Evolutionary conservation across 2,797 vertebrate genomes (phyloP).

Genomic region (Hyperoplus immaculatus): DNA sequence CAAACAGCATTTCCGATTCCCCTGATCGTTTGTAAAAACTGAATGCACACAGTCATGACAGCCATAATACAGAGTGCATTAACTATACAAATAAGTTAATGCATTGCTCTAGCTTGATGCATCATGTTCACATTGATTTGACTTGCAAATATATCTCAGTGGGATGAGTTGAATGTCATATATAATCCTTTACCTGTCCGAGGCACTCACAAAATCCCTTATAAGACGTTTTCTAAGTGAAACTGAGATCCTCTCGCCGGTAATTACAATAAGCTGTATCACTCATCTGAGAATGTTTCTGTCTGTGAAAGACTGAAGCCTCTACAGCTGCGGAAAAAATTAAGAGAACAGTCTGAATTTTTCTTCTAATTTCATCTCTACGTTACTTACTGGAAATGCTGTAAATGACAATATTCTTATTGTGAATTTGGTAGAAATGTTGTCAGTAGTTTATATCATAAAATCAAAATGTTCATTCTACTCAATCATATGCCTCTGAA

Average conservation of each 20-base stretch:
- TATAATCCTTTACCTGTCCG: slow-evolving; percentile 37
- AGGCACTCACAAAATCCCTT: slow-evolving; percentile 12
- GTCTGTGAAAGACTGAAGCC: neutral
- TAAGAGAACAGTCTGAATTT: too few species aligned
- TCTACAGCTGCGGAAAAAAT: neutral
- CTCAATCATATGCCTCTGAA: too few species aligned
- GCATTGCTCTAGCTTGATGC: slow-evolving; percentile 10
- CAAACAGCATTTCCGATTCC: too few species aligned
- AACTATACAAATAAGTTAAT: slow-evolving; percentile 17
- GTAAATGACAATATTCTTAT: too few species aligned
- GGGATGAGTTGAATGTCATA: slow-evolving; percentile 44
- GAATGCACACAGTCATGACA: neutral
- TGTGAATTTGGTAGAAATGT: too few species aligned
- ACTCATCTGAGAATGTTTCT: slow-evolving; percentile 7
- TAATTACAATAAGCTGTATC: slow-evolving; percentile 10
- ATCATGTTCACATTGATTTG: slow-evolving; percentile 33
- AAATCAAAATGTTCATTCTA: too few species aligned
- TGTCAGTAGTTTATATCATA: too few species aligned
- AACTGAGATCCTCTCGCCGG: slow-evolving; percentile 20
- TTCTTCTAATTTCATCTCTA: too few species aligned
- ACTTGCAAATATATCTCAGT: slow-evolving; percentile 27
- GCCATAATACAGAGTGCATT: slow-evolving; percentile 2
- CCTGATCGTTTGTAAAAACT: too few species aligned
- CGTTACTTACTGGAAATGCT: too few species aligned
- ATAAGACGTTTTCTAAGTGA: slow-evolving; percentile 13